Base-by-base conservation (phyloP, 2,888 invertebrate genomes). In the Trypoxylon attenuatum region DNA sequence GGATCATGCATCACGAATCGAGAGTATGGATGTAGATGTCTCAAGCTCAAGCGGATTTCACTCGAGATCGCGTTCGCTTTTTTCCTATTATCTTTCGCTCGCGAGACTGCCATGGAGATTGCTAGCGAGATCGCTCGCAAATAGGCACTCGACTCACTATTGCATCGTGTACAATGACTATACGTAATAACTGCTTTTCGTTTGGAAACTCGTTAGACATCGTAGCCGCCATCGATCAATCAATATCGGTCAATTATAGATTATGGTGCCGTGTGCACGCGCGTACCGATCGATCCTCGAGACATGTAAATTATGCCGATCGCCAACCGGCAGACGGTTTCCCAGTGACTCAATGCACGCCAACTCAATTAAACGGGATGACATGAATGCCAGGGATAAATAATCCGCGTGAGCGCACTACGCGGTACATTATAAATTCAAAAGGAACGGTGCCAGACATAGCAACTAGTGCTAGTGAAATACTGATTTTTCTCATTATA, bases 281-380 rank as follows among this genome's bases (percentile, higher is more conserved):
- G 49, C 39, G 51, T 19, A 21, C 64, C 65, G 65, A 70, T 66
- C 74, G 74, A 54, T 71, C 52, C 33, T 13, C 39, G 47, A 38
- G 58, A 66, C 65, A 74, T 61, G 69, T 76, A 72, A 74, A 74
- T 74, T 73, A 69, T 57, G 39, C 60, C 50, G 56, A 21, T 53
- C 56, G 33, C 15, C 29, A 3, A 23, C 33, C 23, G 19, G n/a
- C 33, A 51, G 45, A 55, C 56, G 49, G 38, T 55, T 50, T 61
- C 51, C 60, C 57, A 46, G 25, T 38, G 42, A 45, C 22, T 23
- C 43, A 15, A 22, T 22, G 58, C 41, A 45, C 57, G 58, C 62
- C 76, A 58, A 61, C 62, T 74, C 73, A 74, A 74, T 74, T 74
- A 74, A 74, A 69, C 67, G 61, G 52, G 54, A 64, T 53, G 68